These are phyloP conservation scores for Cardinalis cardinalis DNA, from an alignment of 2,113 vertebrate species.

Conservation along the genomic window DNA sequence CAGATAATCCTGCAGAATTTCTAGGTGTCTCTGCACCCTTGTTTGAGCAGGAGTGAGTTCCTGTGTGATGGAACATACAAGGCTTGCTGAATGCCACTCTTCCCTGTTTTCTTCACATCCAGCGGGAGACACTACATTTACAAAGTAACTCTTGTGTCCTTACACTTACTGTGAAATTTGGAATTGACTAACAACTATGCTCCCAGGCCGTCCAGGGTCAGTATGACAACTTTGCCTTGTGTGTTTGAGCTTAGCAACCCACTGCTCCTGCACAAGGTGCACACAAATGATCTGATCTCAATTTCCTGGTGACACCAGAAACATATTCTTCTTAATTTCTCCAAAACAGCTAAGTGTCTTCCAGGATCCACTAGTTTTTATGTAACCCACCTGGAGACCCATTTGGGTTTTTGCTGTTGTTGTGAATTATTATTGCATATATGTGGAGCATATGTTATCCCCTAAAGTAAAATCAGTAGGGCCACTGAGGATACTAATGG, in stretches of 20 bases:
- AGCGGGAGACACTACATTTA: not conserved
- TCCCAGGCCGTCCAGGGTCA: not conserved
- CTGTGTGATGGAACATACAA: not conserved
- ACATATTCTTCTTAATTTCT: not conserved
- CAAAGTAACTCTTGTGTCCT: not conserved
- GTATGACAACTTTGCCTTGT: not conserved
- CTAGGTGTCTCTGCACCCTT: not conserved
- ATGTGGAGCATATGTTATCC: not conserved
- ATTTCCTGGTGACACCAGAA: not conserved
- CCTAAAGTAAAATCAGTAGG: not conserved
- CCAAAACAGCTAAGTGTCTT: not conserved
- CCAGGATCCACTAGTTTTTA: not conserved
- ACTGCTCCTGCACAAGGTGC: not conserved
- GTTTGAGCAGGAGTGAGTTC: not conserved
- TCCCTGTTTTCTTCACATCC: not conserved
- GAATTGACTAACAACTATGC: not conserved
- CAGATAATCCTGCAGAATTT: not conserved
- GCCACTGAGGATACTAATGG: not conserved
- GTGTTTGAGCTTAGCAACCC: not conserved
- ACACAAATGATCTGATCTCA: not conserved
- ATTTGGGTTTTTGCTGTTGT: not conserved
- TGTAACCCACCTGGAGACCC: not conserved
- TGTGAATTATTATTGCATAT: not conserved
- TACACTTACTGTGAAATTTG: not conserved
- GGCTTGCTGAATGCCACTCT: not conserved